Percentiles rank a stretch among this genome's conserved stretches.
Evolutionary conservation across 2,888 invertebrate species (phyloP).

Genomic region (Pseudanteris insignis): DNA sequence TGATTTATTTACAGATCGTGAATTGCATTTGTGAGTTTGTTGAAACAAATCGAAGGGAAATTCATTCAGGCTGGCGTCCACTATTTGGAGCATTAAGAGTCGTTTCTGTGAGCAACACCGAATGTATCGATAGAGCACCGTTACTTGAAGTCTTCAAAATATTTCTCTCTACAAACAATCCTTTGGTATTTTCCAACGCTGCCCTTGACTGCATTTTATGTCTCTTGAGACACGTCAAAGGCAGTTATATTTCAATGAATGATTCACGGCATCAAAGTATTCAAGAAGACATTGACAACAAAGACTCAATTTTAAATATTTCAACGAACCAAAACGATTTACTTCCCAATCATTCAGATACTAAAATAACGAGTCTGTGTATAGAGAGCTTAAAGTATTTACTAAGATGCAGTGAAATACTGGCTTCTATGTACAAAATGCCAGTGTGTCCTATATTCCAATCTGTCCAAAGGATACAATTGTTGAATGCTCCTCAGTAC

Average conservation of each 20-base stretch:
- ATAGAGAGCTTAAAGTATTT: conserved; percentile 85
- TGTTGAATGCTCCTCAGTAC: conserved; percentile 79
- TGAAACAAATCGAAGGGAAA: conserved; percentile 91
- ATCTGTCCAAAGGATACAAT: conserved; percentile 84
- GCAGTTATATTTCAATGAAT: conserved; percentile 54
- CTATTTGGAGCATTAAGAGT: conserved; percentile 92
- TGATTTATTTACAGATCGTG: conserved; percentile 83
- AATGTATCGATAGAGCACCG: conserved; percentile 76
- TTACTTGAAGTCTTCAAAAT: conserved; percentile 92
- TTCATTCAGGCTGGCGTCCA: conserved; percentile 95
- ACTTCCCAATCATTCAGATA: conserved; percentile 56
- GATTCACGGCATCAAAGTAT: conserved; percentile 24
- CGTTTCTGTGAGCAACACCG: conserved; percentile 73
- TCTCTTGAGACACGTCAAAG: conserved; percentile 81
- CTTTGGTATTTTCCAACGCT: conserved; percentile 92
- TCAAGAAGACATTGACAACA: conserved; percentile 53
- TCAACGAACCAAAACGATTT: conserved; percentile 51
- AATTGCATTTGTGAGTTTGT: conserved; percentile 96
- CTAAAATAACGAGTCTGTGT: conserved; percentile 69
- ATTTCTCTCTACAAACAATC: conserved; percentile 91
- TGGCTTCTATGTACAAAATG: conserved; percentile 94
- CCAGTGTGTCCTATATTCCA: conserved; percentile 93
- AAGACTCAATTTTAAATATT: conserved; percentile 57
- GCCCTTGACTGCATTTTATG: conserved; percentile 94
- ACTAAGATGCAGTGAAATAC: conserved; percentile 85